Conservation (phyloP, 2,113 vertebrate genomes). For the Eonycteris spelaea region DNA sequence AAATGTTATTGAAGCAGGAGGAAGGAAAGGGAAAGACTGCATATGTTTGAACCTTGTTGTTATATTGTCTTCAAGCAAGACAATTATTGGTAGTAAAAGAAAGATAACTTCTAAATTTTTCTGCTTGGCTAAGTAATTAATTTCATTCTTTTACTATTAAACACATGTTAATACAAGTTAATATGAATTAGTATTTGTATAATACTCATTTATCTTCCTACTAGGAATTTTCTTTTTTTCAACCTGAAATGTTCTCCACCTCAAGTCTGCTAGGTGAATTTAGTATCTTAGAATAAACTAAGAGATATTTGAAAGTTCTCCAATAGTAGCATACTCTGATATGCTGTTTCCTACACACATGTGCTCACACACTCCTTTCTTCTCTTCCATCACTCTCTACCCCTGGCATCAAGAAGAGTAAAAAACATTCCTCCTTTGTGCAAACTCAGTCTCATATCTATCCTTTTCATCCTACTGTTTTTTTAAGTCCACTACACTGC, state of each 20-base stretch:
- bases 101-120: not conserved
- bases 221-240: not conserved
- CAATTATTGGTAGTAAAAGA: not conserved
- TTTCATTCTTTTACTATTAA: conserved; percentile 28
- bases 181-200: not conserved
- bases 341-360: not conserved
- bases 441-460: not conserved
- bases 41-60: not conserved
- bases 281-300: not conserved
- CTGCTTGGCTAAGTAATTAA: not conserved
- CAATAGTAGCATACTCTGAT: not conserved
- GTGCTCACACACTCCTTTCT: not conserved
- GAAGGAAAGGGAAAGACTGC: not conserved
- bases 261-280: not conserved
- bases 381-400: not conserved
- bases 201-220: not conserved
- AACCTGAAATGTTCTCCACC: not conserved
- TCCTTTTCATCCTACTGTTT: not conserved
- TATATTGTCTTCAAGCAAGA: conserved; percentile 1
- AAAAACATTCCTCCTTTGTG: not conserved
- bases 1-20: not conserved
- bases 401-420: not conserved
- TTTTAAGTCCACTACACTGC: not conserved
- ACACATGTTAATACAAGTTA: not conserved
- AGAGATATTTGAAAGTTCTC: not conserved